Conservation (phyloP, 2,797 vertebrate genomes). For the Anomalospiza imberbis region DNA sequence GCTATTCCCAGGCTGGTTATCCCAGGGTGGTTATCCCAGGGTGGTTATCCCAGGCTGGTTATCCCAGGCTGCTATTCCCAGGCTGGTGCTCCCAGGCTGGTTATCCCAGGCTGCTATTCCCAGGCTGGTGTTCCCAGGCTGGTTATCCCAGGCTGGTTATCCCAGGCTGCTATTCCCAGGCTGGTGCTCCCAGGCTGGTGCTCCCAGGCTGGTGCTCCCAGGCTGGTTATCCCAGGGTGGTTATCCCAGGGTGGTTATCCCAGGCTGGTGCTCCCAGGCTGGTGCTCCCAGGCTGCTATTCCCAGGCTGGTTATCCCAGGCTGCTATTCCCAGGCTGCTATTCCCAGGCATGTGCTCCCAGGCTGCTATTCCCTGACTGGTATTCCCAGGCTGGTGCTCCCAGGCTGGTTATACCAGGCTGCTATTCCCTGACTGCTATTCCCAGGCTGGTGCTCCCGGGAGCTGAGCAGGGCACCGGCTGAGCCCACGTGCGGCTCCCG, state of each 20-base stretch:
- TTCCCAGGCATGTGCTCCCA: not conserved
- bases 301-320: not conserved
- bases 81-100: too few species aligned
- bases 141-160: too few species aligned
- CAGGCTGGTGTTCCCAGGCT: not conserved
- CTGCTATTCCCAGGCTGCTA: too few species aligned
- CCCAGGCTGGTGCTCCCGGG: too few species aligned
- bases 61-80: too few species aligned
- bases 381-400: not conserved
- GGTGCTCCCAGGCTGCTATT: too few species aligned
- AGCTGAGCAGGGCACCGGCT: not conserved
- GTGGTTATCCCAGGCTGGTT: not conserved
- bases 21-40: not conserved
- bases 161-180: too few species aligned
- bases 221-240: not conserved
- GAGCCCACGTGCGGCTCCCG: fast-evolving
- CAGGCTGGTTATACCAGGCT: not conserved
- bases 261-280: not conserved
- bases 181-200: too few species aligned
- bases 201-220: too few species aligned
- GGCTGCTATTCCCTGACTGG: not conserved
- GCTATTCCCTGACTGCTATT: not conserved
- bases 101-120: too few species aligned
- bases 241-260: too few species aligned
- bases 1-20: too few species aligned